These are phyloP conservation scores for Brachionus asplanchnoidis DNA, from an alignment of 1,140 invertebrate genomes.

Conservation along the genomic window DNA sequence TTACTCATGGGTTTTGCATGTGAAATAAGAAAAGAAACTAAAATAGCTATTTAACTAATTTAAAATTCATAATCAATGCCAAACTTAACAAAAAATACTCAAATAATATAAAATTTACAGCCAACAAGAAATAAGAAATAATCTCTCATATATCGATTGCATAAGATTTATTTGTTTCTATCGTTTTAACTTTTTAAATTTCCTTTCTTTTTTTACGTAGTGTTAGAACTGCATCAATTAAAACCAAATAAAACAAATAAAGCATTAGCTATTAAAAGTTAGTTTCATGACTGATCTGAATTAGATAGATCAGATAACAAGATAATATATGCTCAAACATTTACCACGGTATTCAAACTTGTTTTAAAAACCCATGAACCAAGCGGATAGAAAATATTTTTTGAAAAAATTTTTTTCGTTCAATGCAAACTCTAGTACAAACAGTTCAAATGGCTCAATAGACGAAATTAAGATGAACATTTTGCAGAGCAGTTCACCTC, in stretches of 20 bases:
- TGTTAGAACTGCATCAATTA: background rate
- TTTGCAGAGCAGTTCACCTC: background rate
- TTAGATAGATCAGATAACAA: slow-evolving; percentile 16
- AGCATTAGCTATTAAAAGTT: background rate
- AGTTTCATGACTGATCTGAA: background rate
- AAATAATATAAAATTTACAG: background rate
- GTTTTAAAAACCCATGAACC: slow-evolving; percentile 26
- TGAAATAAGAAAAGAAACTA: background rate
- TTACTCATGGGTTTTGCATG: slow-evolving; percentile 9
- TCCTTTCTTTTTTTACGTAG: background rate
- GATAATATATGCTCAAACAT: background rate
- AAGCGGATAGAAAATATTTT: slow-evolving; percentile 39
- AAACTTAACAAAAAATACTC: background rate
- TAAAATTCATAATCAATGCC: background rate
- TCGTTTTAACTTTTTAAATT: background rate
- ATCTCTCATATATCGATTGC: slow-evolving; percentile 16
- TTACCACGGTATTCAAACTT: background rate
- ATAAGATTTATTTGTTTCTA: background rate
- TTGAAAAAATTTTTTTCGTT: slow-evolving; percentile 34
- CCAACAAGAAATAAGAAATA: slow-evolving; percentile 2
- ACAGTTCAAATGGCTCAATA: slow-evolving; percentile 30
- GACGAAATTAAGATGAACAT: background rate
- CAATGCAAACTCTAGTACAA: background rate
- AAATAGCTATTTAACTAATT: background rate
- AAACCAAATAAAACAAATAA: background rate